These are phyloP conservation scores for Hylaeus anthracinus DNA, from an alignment of 1,140 invertebrate species.

Conservation along the genomic window DNA sequence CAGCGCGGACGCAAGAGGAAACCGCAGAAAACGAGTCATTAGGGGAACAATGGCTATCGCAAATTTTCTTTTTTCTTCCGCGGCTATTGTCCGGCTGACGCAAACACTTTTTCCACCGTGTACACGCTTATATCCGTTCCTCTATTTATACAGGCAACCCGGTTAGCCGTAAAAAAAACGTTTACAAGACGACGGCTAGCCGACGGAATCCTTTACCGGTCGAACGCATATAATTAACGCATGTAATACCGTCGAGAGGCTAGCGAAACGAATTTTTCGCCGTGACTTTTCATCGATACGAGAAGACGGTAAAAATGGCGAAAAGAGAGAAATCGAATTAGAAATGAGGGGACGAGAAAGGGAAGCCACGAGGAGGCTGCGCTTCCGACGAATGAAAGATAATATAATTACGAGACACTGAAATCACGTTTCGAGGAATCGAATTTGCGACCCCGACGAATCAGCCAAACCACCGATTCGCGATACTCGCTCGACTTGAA, in stretches of 20 bases:
- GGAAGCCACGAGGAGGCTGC: conserved; percentile 21
- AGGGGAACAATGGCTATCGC: conserved; percentile 41
- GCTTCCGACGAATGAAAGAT: conserved; percentile 59
- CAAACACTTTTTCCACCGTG: neutral
- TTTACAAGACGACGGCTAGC: neutral
- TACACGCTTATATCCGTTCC: neutral
- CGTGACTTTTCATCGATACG: conserved; percentile 31
- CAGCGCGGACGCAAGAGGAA: neutral
- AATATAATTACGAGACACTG: conserved; percentile 69
- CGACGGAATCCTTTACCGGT: neutral
- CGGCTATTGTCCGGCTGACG: conserved; percentile 13
- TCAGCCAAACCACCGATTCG: conserved; percentile 43
- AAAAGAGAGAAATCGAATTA: conserved; percentile 40
- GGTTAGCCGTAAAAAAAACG: conserved; percentile 3
- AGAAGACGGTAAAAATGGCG: conserved; percentile 7
- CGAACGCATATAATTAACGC: neutral
- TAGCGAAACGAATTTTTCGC: neutral
- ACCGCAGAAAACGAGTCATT: conserved; percentile 40
- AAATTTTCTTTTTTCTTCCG: conserved; percentile 3
- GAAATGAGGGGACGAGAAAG: conserved; percentile 37
- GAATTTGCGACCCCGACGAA: conserved; percentile 69
- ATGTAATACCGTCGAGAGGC: neutral
- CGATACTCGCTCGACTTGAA: neutral
- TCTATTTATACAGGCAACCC: neutral
- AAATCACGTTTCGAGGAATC: conserved; percentile 71